These are phyloP conservation scores for Liasis olivaceus DNA, from an alignment of 2,797 vertebrate genomes.

Conservation along the genomic window DNA sequence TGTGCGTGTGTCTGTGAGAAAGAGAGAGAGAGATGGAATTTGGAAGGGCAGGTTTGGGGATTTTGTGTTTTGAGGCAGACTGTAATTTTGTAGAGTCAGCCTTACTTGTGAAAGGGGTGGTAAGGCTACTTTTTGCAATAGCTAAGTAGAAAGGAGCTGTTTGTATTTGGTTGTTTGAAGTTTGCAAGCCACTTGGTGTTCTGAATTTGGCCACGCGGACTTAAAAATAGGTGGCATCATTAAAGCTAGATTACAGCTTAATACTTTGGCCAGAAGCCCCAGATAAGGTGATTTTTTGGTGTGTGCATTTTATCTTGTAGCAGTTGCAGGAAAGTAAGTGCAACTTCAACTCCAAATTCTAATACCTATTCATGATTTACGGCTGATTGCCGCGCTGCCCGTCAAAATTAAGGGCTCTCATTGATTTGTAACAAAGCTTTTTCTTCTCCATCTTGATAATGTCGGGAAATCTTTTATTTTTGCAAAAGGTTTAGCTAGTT, in stretches of 20 bases:
- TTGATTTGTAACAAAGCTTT: background rate
- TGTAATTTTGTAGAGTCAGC: background rate
- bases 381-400: background rate
- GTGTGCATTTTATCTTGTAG: background rate
- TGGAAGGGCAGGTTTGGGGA: background rate
- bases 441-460: conserved; percentile 10
- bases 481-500: background rate
- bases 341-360: background rate
- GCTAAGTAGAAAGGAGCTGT: background rate
- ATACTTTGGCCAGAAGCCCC: background rate
- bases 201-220: too few relatives aligned
- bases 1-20: too few relatives aligned
- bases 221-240: background rate
- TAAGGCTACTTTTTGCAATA: background rate
- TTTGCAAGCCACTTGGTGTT: too few relatives aligned
- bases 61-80: background rate
- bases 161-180: background rate
- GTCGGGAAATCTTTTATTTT: conserved; percentile 1
- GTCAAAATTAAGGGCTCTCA: background rate
- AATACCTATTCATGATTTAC: background rate
- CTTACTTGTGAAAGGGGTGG: background rate
- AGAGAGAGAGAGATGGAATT: too few relatives aligned
- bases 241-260: background rate
- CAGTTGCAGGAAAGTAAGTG: background rate
- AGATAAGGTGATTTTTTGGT: background rate